phyloP scores from a whole-genome alignment of 92 coral and sea anemone genomes.

The Montipora capitata region DNA sequence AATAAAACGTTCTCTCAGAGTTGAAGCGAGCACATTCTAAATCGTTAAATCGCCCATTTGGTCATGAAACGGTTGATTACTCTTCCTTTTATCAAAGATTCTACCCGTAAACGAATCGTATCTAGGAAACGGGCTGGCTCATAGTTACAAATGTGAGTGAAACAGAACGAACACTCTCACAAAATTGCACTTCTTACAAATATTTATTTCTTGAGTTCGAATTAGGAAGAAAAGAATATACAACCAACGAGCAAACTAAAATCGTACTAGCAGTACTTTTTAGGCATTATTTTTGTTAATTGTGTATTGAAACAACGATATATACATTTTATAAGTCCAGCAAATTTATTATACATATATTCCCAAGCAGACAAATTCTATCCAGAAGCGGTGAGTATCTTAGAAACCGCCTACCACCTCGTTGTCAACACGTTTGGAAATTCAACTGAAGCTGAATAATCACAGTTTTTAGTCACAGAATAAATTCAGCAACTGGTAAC shows the following conservation, averaged over 20 bases:
- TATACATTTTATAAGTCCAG: no score
- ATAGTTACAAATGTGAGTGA: no score
- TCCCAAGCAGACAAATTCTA: constrained; percentile 9
- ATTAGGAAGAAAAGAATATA: neutral
- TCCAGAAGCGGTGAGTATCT: neutral
- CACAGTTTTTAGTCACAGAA: neutral
- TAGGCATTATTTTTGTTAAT: neutral
- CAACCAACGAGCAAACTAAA: neutral
- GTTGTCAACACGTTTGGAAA: neutral
- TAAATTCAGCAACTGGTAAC: neutral
- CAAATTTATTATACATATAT: neutral
- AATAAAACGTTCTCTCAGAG: no score
- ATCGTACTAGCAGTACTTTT: no score
- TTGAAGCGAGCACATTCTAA: no score
- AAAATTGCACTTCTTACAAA: no score
- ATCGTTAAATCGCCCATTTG: no score
- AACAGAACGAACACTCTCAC: no score
- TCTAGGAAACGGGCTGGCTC: no score
- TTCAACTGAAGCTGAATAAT: neutral
- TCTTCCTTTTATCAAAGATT: neutral
- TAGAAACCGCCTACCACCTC: neutral
- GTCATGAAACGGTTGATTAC: no score
- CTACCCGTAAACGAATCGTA: no score
- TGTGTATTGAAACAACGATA: neutral
- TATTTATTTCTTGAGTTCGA: no score